These are phyloP conservation scores for Diloba caeruleocephala DNA, from an alignment of 2,888 invertebrate species.

Conservation along the genomic window DNA sequence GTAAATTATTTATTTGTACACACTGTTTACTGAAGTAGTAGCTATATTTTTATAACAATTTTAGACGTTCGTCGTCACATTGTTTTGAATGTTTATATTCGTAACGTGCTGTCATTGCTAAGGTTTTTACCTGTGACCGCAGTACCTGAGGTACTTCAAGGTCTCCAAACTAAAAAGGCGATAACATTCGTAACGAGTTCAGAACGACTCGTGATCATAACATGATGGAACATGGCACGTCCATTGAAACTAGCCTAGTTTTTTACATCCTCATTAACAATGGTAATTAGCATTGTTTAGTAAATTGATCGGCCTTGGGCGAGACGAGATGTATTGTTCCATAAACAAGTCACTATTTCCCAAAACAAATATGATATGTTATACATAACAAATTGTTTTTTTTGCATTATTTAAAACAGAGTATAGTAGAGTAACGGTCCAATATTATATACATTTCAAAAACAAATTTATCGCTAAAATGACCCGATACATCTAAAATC, in stretches of 20 bases:
- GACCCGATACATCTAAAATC: too few species aligned
- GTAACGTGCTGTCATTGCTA: too few species aligned
- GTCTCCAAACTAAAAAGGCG: conserved; percentile 27
- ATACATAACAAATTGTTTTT: neutral
- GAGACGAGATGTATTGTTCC: conserved; percentile 49
- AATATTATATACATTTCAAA: too few species aligned
- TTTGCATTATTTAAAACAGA: conserved; percentile 55
- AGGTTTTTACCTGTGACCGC: too few species aligned
- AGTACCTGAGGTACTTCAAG: too few species aligned
- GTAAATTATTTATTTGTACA: too few species aligned
- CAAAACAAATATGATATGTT: conserved; percentile 11
- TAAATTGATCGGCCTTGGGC: conserved; percentile 73
- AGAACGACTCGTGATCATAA: conserved; percentile 35
- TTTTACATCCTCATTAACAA: conserved; percentile 81
- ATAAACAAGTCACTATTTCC: conserved; percentile 56
- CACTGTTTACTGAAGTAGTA: too few species aligned
- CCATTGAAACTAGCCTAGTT: conserved; percentile 59
- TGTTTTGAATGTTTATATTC: too few species aligned
- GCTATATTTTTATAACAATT: too few species aligned
- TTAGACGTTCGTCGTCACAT: too few species aligned
- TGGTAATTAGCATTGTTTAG: conserved; percentile 72
- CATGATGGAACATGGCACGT: conserved; percentile 56
- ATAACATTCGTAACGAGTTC: conserved; percentile 36
- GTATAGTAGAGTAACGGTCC: neutral
- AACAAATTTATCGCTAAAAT: too few species aligned